Base-by-base conservation (phyloP, 2,888 invertebrate genomes). In the Caenorhabditis panamensis region DNA sequence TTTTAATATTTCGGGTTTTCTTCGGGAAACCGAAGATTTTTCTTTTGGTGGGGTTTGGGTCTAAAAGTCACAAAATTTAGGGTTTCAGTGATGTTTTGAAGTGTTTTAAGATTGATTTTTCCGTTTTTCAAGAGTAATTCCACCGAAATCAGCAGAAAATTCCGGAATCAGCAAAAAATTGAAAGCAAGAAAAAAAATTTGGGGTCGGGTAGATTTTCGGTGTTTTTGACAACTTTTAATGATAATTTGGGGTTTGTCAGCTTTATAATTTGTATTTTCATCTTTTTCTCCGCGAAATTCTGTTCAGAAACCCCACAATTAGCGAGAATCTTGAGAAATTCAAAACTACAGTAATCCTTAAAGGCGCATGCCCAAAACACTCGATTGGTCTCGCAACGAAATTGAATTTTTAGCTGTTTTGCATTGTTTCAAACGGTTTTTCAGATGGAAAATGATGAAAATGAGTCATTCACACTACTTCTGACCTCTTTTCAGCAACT, bases 131-230 rank as follows among this genome's bases (percentile, higher is more conserved):
- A n/a, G n/a, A n/a, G n/a, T n/a, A n/a, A n/a, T n/a, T n/a, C n/a
- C n/a, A n/a, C n/a, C n/a, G 18, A 66, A 26, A 13, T n/a, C 26
- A 13, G n/a, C 31, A 24, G 20, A 58, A 47, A 47, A 41, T 20
- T 11, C 22, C 4, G 18, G 1, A 24, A 22, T 24, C 20, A 20
- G n/a, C 44, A 8, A 49, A 49, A 36, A 31, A 28, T n/a, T n/a
- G n/a, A 1, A 41, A 41, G 9, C 11, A 13, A 41, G 2, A 41
- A 41, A 41, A 41, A 13, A 41, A 41, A 41, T 41, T 13, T 2
- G 13, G 54, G n/a, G 1, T 56, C 37, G 41, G 37, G 59, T 59
- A 41, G 41, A 4, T 20, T 58, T 59, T 41, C 9, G 13, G 41
- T 6, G 13, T 41, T 41, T 41, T 41, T 41, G 41, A 2, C 2